phyloP scores from a whole-genome alignment of 37 sponge, comb jelly and placozoan species.

The Diacarnus erythraeanus region DNA sequence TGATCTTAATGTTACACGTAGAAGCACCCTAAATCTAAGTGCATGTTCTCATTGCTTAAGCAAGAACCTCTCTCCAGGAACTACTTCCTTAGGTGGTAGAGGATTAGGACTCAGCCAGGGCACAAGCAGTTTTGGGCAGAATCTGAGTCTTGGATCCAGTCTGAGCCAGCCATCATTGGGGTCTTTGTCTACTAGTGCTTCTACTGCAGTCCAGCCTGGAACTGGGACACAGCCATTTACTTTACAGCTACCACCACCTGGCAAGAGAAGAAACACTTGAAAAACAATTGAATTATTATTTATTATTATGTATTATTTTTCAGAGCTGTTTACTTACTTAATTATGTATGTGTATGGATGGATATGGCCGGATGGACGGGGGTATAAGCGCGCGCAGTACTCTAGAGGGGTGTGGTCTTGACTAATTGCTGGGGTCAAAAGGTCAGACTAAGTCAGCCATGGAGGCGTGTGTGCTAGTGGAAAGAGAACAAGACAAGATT shows the following conservation, averaged over 20 bases:
- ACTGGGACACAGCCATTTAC: background rate
- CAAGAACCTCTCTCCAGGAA: background rate
- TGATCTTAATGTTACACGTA: too few relatives aligned
- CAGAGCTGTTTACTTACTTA: too few relatives aligned
- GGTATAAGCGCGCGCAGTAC: too few relatives aligned
- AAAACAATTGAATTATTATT: too few relatives aligned
- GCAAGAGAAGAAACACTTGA: background rate
- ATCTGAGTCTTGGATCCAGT: background rate
- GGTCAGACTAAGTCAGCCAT: slow-evolving; percentile 23
- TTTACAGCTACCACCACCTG: background rate
- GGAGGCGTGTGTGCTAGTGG: slow-evolving; percentile 69
- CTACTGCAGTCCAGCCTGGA: background rate
- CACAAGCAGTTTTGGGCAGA: background rate
- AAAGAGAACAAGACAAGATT: slow-evolving; percentile 61
- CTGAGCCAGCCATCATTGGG: background rate
- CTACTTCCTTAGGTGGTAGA: background rate
- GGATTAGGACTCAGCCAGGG: background rate
- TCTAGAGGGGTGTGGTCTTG: too few relatives aligned
- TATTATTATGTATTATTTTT: too few relatives aligned
- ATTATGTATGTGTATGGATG: too few relatives aligned
- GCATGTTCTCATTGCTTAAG: background rate
- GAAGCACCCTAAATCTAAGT: too few relatives aligned
- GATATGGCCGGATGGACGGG: too few relatives aligned
- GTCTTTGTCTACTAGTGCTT: background rate
- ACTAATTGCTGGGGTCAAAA: too few relatives aligned